Conservation (phyloP, 2,797 vertebrate species). For the Ispidina picta region DNA sequence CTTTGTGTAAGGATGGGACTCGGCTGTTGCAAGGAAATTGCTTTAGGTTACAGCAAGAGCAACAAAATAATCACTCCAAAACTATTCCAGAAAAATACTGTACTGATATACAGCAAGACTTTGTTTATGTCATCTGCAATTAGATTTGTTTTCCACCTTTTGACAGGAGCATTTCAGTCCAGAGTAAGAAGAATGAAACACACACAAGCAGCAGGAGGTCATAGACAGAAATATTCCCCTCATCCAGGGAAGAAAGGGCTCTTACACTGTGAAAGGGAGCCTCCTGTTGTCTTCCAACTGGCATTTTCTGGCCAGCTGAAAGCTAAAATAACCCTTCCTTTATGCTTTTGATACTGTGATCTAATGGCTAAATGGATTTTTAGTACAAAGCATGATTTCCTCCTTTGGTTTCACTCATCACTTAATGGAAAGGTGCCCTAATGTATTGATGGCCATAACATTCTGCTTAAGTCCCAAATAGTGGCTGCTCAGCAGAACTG, state of each 20-base stretch:
- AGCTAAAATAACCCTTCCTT: slow-evolving; percentile 53
- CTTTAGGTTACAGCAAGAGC: not conserved
- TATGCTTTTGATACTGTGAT: slow-evolving; percentile 3
- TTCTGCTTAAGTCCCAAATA: slow-evolving; percentile 1
- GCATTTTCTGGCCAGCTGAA: slow-evolving; percentile 52
- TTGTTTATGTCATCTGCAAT: not conserved
- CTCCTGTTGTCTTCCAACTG: slow-evolving; percentile 60
- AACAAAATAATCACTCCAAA: not conserved
- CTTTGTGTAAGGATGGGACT: not conserved
- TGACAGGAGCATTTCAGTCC: not conserved
- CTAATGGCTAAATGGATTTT: slow-evolving; percentile 63
- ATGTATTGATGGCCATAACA: not conserved
- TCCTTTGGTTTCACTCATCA: slow-evolving; percentile 34
- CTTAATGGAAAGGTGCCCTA: slow-evolving; percentile 42
- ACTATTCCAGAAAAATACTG: not conserved
- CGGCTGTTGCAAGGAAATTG: not conserved
- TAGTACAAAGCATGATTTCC: slow-evolving; percentile 52
- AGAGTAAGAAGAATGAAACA: not conserved
- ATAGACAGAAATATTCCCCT: slow-evolving; percentile 5
- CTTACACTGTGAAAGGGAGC: slow-evolving; percentile 58
- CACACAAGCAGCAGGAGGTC: slow-evolving; percentile 33
- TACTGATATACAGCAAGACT: not conserved
- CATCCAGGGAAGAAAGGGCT: slow-evolving; percentile 38
- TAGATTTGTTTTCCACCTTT: slow-evolving; percentile 24
- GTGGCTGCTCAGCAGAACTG: not conserved